A percentile compares a stretch with the other conserved stretches of the same genome.
Conservation (phyloP, 2,113 vertebrate species). For the Epinephelus cyanopodus region DNA sequence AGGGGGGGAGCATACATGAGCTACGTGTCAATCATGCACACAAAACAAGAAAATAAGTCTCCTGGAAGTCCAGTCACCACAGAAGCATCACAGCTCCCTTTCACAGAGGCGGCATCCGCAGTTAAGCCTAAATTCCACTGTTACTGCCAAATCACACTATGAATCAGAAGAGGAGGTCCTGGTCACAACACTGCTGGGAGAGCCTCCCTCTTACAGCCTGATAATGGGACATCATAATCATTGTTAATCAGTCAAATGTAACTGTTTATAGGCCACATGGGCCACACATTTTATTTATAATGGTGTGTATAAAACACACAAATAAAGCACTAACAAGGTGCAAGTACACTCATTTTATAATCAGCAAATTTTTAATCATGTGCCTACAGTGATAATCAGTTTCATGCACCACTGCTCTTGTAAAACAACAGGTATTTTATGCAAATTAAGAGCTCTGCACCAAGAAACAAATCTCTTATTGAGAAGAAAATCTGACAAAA, state of each 20-base stretch:
- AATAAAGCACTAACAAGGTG: not conserved
- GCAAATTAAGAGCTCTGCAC: not conserved
- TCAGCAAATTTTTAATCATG: slow-evolving; percentile 3
- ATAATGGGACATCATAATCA: slow-evolving; percentile 26
- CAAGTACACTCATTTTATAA: not conserved
- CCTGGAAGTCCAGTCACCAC: not conserved
- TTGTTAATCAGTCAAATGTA: slow-evolving; percentile 4
- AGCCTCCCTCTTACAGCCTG: slow-evolving; percentile 1
- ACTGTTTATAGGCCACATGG: not conserved
- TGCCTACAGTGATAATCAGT: not conserved
- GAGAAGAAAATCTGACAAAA: not conserved
- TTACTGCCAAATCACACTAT: not conserved
- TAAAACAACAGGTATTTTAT: not conserved
- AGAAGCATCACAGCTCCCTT: not conserved
- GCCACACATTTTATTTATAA: slow-evolving; percentile 5
- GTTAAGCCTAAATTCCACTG: not conserved
- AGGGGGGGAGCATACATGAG: not conserved
- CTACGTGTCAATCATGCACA: not conserved
- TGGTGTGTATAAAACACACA: not conserved
- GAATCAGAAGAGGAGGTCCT: not conserved
- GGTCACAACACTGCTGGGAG: not conserved
- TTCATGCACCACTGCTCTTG: not conserved
- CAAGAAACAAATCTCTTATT: not conserved
- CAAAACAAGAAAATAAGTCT: not conserved
- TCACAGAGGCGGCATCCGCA: not conserved